Percentiles rank a stretch among this genome's conserved stretches.
Conservation (phyloP, 2,797 vertebrate genomes). For the Lepilemur septentrionalis region DNA sequence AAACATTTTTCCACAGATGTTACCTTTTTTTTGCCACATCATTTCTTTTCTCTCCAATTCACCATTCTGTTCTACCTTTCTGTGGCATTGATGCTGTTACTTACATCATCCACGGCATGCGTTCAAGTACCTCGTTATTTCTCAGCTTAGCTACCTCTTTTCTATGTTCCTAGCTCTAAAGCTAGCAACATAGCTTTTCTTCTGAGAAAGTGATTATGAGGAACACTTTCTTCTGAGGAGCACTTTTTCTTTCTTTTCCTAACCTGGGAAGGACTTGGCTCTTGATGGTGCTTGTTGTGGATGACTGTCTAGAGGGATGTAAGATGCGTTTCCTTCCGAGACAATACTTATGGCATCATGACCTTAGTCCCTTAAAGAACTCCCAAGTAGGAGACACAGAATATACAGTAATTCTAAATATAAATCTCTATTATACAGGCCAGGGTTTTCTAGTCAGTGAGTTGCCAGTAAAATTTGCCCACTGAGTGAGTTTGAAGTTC, state of each 20-base stretch:
- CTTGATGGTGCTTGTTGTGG: neutral
- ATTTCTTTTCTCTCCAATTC: neutral
- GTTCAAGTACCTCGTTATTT: neutral
- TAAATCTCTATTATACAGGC: neutral
- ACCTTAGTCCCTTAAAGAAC: neutral
- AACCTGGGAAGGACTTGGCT: neutral
- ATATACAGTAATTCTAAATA: neutral
- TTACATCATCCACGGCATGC: rapidly evolving
- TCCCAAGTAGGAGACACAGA: neutral
- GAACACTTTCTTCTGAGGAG: rapidly evolving
- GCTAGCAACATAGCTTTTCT: neutral
- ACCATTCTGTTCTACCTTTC: neutral
- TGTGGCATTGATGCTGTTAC: rapidly evolving
- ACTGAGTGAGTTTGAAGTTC: neutral
- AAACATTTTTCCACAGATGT: neutral
- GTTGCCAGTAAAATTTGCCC: neutral
- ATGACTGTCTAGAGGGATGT: neutral
- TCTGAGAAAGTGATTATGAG: neutral
- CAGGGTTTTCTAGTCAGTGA: neutral
- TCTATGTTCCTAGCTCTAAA: neutral
- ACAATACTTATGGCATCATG: neutral
- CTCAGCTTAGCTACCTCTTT: neutral
- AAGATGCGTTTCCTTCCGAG: neutral
- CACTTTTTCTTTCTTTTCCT: neutral
- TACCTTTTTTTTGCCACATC: neutral